These are phyloP conservation scores for Echiichthys vipera DNA, from an alignment of 2,797 vertebrate genomes.

Conservation along the genomic window DNA sequence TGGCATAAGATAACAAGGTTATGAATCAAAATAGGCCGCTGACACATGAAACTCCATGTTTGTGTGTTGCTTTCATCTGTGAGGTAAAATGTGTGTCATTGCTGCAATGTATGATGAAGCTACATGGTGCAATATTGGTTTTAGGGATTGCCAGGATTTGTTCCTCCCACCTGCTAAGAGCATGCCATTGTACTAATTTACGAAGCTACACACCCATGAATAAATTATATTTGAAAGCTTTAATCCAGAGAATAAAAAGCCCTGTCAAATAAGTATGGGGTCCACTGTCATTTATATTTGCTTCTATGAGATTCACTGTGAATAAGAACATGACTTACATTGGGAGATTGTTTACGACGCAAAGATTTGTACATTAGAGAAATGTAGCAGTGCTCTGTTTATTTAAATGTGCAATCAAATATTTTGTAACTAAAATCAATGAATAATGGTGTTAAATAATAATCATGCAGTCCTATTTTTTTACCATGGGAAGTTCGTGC, in stretches of 20 bases:
- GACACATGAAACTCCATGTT: background rate
- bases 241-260: background rate
- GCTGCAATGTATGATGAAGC: background rate
- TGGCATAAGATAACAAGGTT: conserved; percentile 2
- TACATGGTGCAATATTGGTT: background rate
- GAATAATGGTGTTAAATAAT: too few species aligned
- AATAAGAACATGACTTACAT: too few species aligned
- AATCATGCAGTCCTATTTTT: too few species aligned
- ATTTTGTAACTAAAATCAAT: too few species aligned
- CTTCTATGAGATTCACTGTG: too few species aligned
- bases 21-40: background rate
- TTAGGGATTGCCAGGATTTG: conserved; percentile 1
- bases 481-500: background rate
- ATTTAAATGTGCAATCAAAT: too few species aligned
- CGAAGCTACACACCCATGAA: background rate
- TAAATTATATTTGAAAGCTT: background rate
- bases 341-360: too few species aligned
- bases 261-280: too few species aligned
- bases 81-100: background rate
- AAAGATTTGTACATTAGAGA: too few species aligned
- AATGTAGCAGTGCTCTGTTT: too few species aligned
- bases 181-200: too few species aligned
- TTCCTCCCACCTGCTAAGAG: background rate
- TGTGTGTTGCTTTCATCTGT: background rate
- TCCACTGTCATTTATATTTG: too few species aligned